A percentile compares a stretch with the other conserved stretches of the same genome.
These are phyloP conservation scores for Timandra comae DNA, from an alignment of 2,888 invertebrate species.

Conservation along the genomic window DNA sequence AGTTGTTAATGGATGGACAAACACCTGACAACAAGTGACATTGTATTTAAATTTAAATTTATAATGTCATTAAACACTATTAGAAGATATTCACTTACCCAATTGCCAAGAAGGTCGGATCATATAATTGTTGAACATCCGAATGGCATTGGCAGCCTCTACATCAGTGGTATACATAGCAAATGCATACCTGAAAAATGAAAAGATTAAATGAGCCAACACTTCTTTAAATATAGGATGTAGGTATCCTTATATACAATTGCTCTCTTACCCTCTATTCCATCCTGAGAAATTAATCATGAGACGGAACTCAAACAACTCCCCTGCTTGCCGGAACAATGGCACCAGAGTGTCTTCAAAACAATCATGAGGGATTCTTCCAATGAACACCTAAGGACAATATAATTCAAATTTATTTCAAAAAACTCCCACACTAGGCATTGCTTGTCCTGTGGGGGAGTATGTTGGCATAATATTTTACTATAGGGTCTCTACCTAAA, in stretches of 20 bases:
- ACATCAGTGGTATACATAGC: conserved; percentile 79
- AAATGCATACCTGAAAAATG: conserved; percentile 78
- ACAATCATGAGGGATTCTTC: conserved; percentile 81
- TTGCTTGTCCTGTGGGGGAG: no score
- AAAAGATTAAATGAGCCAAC: no score
- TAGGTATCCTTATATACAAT: no score
- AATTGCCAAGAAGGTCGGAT: conserved; percentile 80
- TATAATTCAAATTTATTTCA: no score
- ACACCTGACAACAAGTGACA: conserved; percentile 73
- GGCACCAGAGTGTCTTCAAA: conserved; percentile 81
- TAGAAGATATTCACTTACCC: conserved; percentile 36
- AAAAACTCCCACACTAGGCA: no score
- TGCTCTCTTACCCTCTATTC: conserved; percentile 84
- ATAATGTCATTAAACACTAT: no score
- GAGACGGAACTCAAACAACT: conserved; percentile 83
- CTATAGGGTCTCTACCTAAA: no score
- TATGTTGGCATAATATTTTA: no score
- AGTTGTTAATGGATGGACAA: conserved; percentile 84
- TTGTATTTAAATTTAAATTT: no score
- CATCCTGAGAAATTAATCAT: conserved; percentile 86
- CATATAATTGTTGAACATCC: conserved; percentile 81
- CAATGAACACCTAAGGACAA: conserved; percentile 74
- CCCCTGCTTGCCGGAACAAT: conserved; percentile 74
- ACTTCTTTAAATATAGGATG: no score
- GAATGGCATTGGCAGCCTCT: conserved; percentile 80